phyloP scores from a whole-genome alignment of 1,140 invertebrate species.

The Goniozus legneri region DNA sequence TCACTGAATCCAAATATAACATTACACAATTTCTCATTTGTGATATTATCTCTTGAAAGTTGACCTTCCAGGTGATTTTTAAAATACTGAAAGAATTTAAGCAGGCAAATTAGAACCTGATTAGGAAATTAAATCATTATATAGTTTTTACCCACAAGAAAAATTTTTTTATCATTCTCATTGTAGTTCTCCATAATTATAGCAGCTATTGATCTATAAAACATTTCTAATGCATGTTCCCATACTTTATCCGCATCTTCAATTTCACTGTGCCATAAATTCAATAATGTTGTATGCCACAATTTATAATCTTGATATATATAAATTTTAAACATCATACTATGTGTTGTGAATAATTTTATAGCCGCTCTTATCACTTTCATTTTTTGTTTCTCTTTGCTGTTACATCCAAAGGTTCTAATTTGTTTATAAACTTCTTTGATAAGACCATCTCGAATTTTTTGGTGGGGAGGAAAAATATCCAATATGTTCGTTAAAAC shows the following conservation, averaged over 20 bases:
- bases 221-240: conserved; percentile 29
- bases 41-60: conserved; percentile 12
- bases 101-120: not conserved
- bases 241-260: conserved; percentile 27
- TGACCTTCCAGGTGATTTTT: conserved; percentile 18
- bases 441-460: conserved; percentile 1
- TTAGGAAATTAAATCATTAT: not conserved
- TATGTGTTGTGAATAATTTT: conserved; percentile 26
- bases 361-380: conserved; percentile 19
- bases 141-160: not conserved
- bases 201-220: conserved; percentile 34
- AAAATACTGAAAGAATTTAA: conserved; percentile 28
- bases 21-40: conserved; percentile 17
- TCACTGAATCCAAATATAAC: conserved; percentile 41
- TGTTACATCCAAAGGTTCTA: conserved; percentile 11
- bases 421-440: conserved; percentile 17
- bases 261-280: conserved; percentile 13
- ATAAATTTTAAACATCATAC: conserved; percentile 23
- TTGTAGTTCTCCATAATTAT: conserved; percentile 22
- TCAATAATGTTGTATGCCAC: conserved; percentile 32
- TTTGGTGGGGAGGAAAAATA: conserved; percentile 15
- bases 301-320: conserved; percentile 34
- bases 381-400: conserved; percentile 11
- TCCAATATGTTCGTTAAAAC: conserved; percentile 25
- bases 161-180: conserved; percentile 8